phyloP scores from a whole-genome alignment of 2,113 vertebrate species.

The Melanotaenia duboulayi region DNA sequence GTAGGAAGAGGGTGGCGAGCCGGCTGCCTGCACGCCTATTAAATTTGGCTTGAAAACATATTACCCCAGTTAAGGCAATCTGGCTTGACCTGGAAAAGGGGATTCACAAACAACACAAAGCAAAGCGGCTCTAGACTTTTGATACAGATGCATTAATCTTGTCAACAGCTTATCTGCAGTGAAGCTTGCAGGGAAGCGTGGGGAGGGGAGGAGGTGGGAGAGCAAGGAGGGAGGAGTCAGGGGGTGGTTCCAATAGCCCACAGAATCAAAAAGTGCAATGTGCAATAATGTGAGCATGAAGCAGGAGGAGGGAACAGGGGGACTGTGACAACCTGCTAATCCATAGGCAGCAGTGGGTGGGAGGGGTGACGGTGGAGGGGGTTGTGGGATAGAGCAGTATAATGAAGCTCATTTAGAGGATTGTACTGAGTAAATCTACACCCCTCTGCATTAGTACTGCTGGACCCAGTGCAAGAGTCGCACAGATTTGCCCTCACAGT shows the following conservation, averaged over 20 bases:
- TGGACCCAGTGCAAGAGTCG: constrained; percentile 33
- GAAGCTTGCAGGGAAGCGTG: constrained; percentile 61
- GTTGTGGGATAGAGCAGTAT: constrained; percentile 63
- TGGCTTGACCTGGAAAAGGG: constrained; percentile 77
- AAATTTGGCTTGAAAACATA: constrained; percentile 75
- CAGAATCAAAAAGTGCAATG: constrained; percentile 75
- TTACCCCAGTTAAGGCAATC: constrained; percentile 76
- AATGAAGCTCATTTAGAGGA: constrained; percentile 81
- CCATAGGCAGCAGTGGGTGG: constrained; percentile 43
- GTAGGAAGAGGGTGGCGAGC: constrained; percentile 20
- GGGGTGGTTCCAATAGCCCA: constrained; percentile 17
- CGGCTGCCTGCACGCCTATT: constrained; percentile 39
- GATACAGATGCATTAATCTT: constrained; percentile 80
- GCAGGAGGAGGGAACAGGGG: constrained; percentile 54
- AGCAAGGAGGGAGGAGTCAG: neutral
- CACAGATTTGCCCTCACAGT: constrained; percentile 61
- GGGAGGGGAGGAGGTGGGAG: neutral
- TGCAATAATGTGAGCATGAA: constrained; percentile 57
- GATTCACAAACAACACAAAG: constrained; percentile 74
- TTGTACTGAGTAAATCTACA: constrained; percentile 75
- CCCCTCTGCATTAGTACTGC: constrained; percentile 54
- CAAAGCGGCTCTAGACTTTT: constrained; percentile 76
- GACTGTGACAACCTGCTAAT: constrained; percentile 72
- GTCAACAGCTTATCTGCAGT: constrained; percentile 77
- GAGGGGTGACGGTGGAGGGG: constrained; percentile 16